Conservation (phyloP, 1,140 invertebrate genomes). For the Drosophila paulistorum region DNA sequence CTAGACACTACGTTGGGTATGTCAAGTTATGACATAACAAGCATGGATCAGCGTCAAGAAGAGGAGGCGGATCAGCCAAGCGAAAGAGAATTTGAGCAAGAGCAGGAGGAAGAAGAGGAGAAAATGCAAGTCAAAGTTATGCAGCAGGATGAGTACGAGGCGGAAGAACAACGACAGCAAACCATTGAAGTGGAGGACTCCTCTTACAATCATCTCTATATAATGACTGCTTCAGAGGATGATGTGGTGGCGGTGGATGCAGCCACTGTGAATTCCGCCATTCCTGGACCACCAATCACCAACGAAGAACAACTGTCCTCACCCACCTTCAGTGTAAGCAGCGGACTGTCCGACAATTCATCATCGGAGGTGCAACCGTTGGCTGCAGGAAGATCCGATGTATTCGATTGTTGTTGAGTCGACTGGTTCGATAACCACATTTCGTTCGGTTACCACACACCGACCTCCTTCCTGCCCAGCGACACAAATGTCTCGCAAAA, state of each 20-base stretch:
- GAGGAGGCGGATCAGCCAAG: background rate
- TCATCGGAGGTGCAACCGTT: slow-evolving; percentile 23
- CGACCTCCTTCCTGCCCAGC: slow-evolving; percentile 63
- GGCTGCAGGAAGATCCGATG: slow-evolving; percentile 30
- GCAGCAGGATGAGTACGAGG: background rate
- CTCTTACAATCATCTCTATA: background rate
- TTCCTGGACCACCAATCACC: background rate
- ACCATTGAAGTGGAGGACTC: background rate
- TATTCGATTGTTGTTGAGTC: slow-evolving; percentile 63
- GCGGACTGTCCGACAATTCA: slow-evolving; percentile 40
- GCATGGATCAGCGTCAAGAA: slow-evolving; percentile 12
- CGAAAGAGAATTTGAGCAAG: background rate
- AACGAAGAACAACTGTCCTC: slow-evolving; percentile 22
- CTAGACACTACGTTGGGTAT: slow-evolving; percentile 75
- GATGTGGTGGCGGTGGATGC: background rate
- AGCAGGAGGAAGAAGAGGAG: slow-evolving; percentile 3
- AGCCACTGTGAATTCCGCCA: background rate
- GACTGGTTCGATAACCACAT: slow-evolving; percentile 60
- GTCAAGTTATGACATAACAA: slow-evolving; percentile 67
- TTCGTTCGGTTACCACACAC: slow-evolving; percentile 63
- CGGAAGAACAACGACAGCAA: background rate
- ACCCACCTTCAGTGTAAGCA: slow-evolving; percentile 51
- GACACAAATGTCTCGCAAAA: slow-evolving; percentile 66
- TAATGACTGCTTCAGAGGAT: background rate
- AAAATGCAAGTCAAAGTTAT: background rate